Evolutionary conservation across 2,797 vertebrate species (phyloP), one percentile per base, ranked within the genome.

Genomic region (Sebastes kiyomatsui): DNA sequence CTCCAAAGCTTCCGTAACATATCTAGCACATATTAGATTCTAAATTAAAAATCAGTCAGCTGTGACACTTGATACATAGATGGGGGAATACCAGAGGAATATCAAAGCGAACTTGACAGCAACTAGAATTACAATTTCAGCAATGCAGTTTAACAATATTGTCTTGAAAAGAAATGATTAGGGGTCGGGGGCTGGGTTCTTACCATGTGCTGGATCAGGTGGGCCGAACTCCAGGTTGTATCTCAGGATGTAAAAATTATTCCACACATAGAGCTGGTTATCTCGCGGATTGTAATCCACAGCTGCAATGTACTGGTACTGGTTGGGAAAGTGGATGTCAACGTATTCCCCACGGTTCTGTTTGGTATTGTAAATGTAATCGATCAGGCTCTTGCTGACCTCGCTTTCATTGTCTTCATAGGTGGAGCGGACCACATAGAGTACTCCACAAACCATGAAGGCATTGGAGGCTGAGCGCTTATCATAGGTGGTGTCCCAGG

Each of bases 271-370:
- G 5, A 99, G 96, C 83, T 99, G 98, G 94, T 99, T 99, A 92
- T 99, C 99, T 93, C 98, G 94, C 74, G 99, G 99, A 94, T 99
- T 99, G 94, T 99, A 99, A 97, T 99, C 98, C 98, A 99, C 98
- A 75, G 99, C 96, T 18, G 99, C 97, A 28, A 99, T 99, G 89
- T 99, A 99, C 94, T 99, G 99, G 95, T 99, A 99, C 94, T 99
- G 98, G 94, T 99, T 99, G 92, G 99, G 99, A 91, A 99, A 99
- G 83, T 98, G 97, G 86, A 99, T 95, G 72, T 99, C 98, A 79
- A 98, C 96, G 5, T 97, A 97, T 88, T 99, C 98, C 76, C 97
- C 98, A 65, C 94, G 95, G 94, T 96, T 98, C 82, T 97, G 90
- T 82, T 98, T 97, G 77, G 98, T 99, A 87, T 99, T 99, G 93